phyloP scores from a whole-genome alignment of 2,888 invertebrate species.

The Drosophila histrio region DNA sequence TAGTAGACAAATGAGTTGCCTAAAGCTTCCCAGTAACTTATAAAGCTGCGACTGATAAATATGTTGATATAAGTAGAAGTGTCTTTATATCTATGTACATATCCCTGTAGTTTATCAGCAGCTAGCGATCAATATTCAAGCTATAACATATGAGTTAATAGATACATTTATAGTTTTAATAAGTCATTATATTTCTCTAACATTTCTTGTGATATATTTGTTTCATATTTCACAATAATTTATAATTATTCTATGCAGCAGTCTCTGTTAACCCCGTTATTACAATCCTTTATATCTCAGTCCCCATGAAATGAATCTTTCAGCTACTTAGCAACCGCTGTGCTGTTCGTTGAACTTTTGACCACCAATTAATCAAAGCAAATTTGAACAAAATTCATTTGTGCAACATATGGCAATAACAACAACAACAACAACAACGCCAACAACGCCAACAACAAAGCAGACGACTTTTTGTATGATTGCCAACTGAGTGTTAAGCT shows the following conservation, averaged over 20 bases:
- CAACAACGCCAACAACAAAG: conserved; percentile 5
- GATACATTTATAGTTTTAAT: background rate
- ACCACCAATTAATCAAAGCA: conserved; percentile 77
- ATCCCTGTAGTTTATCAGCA: no score
- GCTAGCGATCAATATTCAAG: background rate
- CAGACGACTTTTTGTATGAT: conserved; percentile 66
- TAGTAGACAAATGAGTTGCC: no score
- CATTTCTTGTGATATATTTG: background rate
- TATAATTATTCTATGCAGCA: background rate
- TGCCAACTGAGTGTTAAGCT: conserved; percentile 42
- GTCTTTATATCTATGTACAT: no score
- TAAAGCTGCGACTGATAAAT: no score
- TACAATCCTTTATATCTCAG: background rate
- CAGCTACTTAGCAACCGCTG: conserved; percentile 56
- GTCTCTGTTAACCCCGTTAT: background rate
- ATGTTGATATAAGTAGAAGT: no score
- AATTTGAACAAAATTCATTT: conserved; percentile 75
- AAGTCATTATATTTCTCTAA: background rate
- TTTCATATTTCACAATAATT: background rate
- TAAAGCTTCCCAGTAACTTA: no score
- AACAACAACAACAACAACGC: conserved; percentile 29
- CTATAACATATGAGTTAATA: background rate
- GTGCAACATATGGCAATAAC: conserved; percentile 71
- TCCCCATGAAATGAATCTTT: conserved; percentile 13
- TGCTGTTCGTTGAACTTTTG: conserved; percentile 71